Evolutionary conservation across 2,797 vertebrate genomes (phyloP), one percentile per base, ranked within the genome.

Genomic region (Craterocephalus amniculus): DNA sequence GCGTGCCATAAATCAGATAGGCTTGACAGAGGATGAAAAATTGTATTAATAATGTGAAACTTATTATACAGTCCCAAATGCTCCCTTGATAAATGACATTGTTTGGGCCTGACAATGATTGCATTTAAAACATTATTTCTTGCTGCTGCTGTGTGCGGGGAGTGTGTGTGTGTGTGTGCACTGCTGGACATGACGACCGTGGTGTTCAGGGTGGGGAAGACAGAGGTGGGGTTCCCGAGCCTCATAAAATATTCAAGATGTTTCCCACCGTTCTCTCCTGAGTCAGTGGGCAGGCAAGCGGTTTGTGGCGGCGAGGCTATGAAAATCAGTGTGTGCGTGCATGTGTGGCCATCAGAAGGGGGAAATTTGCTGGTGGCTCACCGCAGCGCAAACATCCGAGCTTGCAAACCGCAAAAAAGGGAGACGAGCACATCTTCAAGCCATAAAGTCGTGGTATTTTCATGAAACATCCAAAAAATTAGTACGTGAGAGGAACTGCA

Each of bases 11-110:
- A 98, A 98, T 98, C 97, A 98, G 96, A 92, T 90, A 95, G 94
- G 93, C 93, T 94, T 97, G 97, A 98, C 97, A 98, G 95, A 96
- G 95, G 96, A 98, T 98, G 97, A 98, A 97, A 98, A 98, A 98
- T 98, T 97, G 96, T 98, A 98, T 98, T 98, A 98, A 98, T 98
- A 98, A 94, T 97, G 96, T 97, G 96, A 98, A 98, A 98, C 96
- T 97, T 98, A 98, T 98, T 98, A 98, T 97, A 97, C 96, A 97
- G 95, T 97, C 96, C 96, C 96, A 98, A 98, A 97, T 94, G 96
- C 95, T 97, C 96, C 96, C 96, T 97, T 98, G 97, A 98, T 98
- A 97, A 98, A 98, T 97, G 96, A 97, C 97, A 97, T 97, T 97
- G 96, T 98, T 98, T 96, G 94, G 95, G 95, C 95, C 95, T 97